Evolutionary conservation across 2,113 vertebrate species (phyloP).

Genomic region (Festucalex cinctus): DNA sequence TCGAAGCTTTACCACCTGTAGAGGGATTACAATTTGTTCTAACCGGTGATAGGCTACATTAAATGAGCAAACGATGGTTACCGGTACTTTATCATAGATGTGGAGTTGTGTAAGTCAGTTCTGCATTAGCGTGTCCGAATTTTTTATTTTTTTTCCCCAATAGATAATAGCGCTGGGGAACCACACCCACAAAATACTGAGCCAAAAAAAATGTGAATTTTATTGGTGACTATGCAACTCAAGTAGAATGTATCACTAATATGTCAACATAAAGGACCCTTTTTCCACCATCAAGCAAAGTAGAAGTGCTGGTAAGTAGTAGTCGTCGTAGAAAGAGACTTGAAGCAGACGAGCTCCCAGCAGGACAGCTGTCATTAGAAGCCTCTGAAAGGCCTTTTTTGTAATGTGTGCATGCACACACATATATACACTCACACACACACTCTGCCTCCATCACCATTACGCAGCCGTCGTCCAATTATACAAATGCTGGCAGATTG

Average conservation of each 20-base stretch:
- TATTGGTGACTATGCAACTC: neutral
- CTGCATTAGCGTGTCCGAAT: too few species aligned
- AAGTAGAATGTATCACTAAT: conserved; percentile 13
- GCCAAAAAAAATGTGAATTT: too few species aligned
- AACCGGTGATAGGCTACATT: too few species aligned
- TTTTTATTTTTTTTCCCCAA: too few species aligned
- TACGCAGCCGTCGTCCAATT: conserved; percentile 66
- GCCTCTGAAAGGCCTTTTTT: conserved; percentile 17
- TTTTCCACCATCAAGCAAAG: neutral
- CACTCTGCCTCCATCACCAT: conserved; percentile 40
- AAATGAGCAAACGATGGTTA: too few species aligned
- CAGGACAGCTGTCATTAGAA: conserved; percentile 32
- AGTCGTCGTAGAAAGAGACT: conserved; percentile 6
- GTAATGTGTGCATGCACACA: neutral
- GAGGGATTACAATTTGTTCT: too few species aligned
- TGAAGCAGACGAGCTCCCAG: conserved; percentile 31
- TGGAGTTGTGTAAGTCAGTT: too few species aligned
- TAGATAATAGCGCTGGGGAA: too few species aligned
- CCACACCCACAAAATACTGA: neutral
- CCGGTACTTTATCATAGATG: too few species aligned
- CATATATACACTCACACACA: neutral
- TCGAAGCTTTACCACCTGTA: too few species aligned
- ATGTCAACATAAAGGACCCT: neutral
- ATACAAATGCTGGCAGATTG: conserved; percentile 62
- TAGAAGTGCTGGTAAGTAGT: neutral